Conservation (phyloP, 2,888 invertebrate genomes). For the Bruchidius siliquastri region DNA sequence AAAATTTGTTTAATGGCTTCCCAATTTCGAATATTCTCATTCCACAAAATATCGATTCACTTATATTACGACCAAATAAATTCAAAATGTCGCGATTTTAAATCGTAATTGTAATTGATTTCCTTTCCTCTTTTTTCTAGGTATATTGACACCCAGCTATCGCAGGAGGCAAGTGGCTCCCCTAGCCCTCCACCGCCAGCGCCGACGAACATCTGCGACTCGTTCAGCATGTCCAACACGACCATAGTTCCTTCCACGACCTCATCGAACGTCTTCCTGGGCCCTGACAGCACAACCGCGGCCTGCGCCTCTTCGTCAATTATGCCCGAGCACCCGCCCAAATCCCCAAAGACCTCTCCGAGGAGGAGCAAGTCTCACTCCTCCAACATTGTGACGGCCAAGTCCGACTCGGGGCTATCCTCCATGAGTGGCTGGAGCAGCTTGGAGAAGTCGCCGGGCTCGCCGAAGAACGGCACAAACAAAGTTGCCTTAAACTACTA, state of each 20-base stretch:
- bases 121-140: neutral
- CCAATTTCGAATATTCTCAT: no score
- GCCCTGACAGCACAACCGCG: slow-evolving; percentile 33
- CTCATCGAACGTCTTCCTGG: slow-evolving; percentile 47
- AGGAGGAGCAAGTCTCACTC: slow-evolving; percentile 60
- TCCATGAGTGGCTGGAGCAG: slow-evolving; percentile 86
- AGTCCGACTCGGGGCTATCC: slow-evolving; percentile 81
- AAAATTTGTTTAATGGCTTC: no score
- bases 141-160: neutral
- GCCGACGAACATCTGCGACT: slow-evolving; percentile 60
- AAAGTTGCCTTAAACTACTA: slow-evolving; percentile 15
- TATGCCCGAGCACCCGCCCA: slow-evolving; percentile 54
- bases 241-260: slow-evolving; percentile 22
- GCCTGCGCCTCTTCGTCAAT: slow-evolving; percentile 36
- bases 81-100: no score
- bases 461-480: slow-evolving; percentile 56
- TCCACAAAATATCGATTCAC: no score
- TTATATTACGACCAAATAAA: no score
- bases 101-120: no score
- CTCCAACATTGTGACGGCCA: slow-evolving; percentile 65
- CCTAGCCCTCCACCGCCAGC: slow-evolving; percentile 81
- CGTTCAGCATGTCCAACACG: slow-evolving; percentile 41
- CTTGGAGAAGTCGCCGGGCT: slow-evolving; percentile 79
- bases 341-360: slow-evolving; percentile 68
- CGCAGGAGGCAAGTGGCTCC: slow-evolving; percentile 37